Evolutionary conservation across 2,888 invertebrate species (phyloP).

Genomic region (Metallyticus violacea): DNA sequence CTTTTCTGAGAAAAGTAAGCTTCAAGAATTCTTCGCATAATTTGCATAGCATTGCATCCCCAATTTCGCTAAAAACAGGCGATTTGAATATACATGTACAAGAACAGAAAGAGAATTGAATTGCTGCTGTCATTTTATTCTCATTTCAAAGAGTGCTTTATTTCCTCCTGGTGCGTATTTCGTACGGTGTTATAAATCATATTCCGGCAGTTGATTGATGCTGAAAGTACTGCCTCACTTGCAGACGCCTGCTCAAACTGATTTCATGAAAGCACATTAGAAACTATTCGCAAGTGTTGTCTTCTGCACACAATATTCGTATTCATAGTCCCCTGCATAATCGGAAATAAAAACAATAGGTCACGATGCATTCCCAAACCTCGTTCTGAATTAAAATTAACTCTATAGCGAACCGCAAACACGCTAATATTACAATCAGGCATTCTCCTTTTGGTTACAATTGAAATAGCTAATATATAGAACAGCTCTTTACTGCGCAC

Average conservation of each 20-base stretch:
- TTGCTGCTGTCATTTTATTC: not conserved
- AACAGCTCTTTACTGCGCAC: not conserved
- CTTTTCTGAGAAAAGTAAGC: not conserved
- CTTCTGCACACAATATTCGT: too few relatives aligned
- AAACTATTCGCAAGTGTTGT: not conserved
- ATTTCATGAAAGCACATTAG: not conserved
- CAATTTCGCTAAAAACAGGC: too few relatives aligned
- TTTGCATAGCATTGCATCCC: not conserved
- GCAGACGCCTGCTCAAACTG: not conserved
- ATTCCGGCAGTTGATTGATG: not conserved
- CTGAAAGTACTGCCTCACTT: not conserved
- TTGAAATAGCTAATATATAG: not conserved
- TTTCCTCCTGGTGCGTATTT: not conserved
- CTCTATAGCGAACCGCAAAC: not conserved
- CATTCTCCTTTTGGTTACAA: not conserved
- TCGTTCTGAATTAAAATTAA: not conserved
- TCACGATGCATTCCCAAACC: not conserved
- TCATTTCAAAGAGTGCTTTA: not conserved
- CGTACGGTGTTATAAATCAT: not conserved
- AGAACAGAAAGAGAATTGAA: not conserved
- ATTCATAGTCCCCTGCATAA: not conserved
- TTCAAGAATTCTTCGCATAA: not conserved
- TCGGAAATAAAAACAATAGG: not conserved
- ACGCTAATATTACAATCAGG: not conserved
- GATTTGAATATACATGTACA: not conserved